Base-by-base conservation (phyloP, 1,140 invertebrate genomes). In the Drosophila murphyi region DNA sequence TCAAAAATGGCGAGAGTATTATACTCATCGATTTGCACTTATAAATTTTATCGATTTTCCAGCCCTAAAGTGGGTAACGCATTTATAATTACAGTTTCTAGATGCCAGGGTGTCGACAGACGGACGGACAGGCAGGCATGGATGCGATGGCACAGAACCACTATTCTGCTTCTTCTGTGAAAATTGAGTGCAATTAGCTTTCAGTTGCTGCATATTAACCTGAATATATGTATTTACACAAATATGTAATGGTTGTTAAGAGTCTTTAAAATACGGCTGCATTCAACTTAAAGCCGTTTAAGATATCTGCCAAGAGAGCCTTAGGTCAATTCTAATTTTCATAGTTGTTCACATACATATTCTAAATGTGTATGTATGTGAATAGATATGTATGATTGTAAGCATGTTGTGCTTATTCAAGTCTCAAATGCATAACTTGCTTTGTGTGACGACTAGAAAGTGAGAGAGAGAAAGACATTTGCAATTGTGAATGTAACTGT, bases 391-490 rank as follows among this genome's bases (percentile, higher is more conserved):
- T 55, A 4, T 20, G 20, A 32, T 10, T 5, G 56, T 34, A 43
- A 12, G 39, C n/a, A n/a, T 41, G 39, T 41, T 7, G 20, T 43
- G 39, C 4, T 4, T 43, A n/a, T 41, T 10, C 10, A 43, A 43
- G 6, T 43, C 3, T 8, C 39, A n/a, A 43, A n/a, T 3, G 39
- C 39, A 43, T n/a, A 43, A 7, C 43, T 47, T 60, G n/a, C 29
- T 31, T 50, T 29, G 31, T 50, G 10, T 31, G 48, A 12, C 32
- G 12, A 48, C 12, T 59, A 47, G 57, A 60, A 35, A 48, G 43
- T 60, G 32, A 47, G n/a, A 47, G 10, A 43, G 39, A 43, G 10
- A 43, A n/a, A 43, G 12, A 35, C n/a, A 60, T 48, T 48, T 48
- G 3, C n/a, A 48, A 28, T 60, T 20, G 31, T 34, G 34, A 48